phyloP scores from a whole-genome alignment of 2,113 vertebrate genomes.

The Oenanthe melanoleuca region DNA sequence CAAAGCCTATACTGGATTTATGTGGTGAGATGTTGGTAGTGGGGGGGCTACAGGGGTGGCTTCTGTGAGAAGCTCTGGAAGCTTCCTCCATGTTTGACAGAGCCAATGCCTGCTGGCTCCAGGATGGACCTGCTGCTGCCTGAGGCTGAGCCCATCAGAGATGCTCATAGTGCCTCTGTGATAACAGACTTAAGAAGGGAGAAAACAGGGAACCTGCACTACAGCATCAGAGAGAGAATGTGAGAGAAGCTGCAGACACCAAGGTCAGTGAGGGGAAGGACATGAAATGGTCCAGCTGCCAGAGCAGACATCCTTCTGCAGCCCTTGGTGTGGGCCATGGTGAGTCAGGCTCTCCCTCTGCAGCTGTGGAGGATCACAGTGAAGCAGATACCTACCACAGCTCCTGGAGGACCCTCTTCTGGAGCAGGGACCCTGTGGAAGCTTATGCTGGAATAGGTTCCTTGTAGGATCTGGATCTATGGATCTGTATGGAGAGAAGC shows the following conservation, averaged over 20 bases:
- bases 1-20: background rate
- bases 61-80: background rate
- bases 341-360: background rate
- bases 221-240: background rate
- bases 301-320: background rate
- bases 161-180: background rate
- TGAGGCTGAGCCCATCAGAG: background rate
- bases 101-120: background rate
- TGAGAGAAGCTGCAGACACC: background rate
- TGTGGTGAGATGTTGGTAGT: background rate
- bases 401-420: background rate
- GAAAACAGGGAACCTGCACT: background rate
- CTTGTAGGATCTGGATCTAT: background rate
- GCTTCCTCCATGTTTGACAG: background rate
- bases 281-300: background rate
- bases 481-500: background rate
- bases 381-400: background rate
- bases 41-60: background rate
- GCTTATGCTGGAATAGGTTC: background rate
- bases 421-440: background rate
- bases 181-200: background rate
- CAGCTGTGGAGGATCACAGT: background rate
- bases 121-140: background rate
- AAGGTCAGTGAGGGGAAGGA: background rate
- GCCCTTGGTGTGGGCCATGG: fast-evolving